Percentiles rank a stretch among this genome's conserved stretches.
Evolutionary conservation across 2,888 invertebrate genomes (phyloP).

Genomic region (Perithous albicinctus): DNA sequence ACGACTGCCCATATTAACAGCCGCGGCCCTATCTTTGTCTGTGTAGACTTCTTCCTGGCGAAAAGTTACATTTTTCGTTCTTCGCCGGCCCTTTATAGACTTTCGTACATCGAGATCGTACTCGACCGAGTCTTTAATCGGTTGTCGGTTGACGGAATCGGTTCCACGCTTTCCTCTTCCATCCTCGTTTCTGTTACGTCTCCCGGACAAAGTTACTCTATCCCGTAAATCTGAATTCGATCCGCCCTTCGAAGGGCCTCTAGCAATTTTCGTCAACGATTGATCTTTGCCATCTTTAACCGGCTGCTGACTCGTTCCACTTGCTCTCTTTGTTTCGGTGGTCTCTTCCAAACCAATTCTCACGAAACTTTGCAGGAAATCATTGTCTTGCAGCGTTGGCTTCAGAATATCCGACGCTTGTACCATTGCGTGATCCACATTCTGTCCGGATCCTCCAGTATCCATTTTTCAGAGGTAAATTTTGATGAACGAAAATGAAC

Average conservation of each 20-base stretch:
- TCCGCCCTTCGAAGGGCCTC: constrained; percentile 44
- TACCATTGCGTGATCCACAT: constrained; percentile 82
- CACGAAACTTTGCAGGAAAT: constrained; percentile 92
- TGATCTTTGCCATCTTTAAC: constrained; percentile 61
- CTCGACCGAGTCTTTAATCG: constrained; percentile 73
- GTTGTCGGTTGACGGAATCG: constrained; percentile 46
- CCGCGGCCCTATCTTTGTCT: constrained; percentile 96
- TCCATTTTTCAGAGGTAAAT: constrained; percentile 31
- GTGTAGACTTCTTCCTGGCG: constrained; percentile 92
- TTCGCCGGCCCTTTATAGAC: constrained; percentile 80
- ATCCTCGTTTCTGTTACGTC: constrained; percentile 59
- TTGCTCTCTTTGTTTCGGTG: constrained; percentile 52
- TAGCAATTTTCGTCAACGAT: constrained; percentile 35
- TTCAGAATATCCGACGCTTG: constrained; percentile 88
- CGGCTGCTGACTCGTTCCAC: constrained; percentile 16
- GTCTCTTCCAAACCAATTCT: constrained; percentile 88
- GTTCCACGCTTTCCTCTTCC: constrained; percentile 33
- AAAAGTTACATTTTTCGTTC: constrained; percentile 75
- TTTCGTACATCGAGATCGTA: constrained; percentile 79
- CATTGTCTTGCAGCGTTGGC: constrained; percentile 88
- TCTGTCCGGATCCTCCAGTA: constrained; percentile 30
- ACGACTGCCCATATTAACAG: constrained; percentile 93
- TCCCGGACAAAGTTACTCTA: constrained; percentile 41
- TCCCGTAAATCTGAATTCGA: constrained; percentile 57
- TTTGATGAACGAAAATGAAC: background rate